phyloP scores from a whole-genome alignment of 2,888 invertebrate species.

The Anarsia innoxiella region DNA sequence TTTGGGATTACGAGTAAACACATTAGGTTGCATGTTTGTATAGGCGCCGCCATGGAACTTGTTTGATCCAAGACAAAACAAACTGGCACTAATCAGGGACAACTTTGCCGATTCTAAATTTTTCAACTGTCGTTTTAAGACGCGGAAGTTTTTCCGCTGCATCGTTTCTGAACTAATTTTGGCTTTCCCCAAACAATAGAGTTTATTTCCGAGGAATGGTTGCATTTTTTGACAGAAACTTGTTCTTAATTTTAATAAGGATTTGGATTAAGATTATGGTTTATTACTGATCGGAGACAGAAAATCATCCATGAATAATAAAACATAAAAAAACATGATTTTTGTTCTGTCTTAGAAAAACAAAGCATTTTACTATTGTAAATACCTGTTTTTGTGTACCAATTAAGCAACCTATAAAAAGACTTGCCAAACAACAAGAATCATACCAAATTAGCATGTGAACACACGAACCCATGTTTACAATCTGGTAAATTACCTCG shows the following conservation, averaged over 20 bases:
- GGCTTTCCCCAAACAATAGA: no score
- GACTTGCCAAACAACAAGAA: neutral
- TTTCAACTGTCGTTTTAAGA: slow-evolving; percentile 35
- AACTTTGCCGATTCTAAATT: slow-evolving; percentile 45
- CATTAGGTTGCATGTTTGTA: slow-evolving; percentile 67
- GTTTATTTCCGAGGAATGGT: neutral
- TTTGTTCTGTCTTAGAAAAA: no score
- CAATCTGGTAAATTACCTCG: slow-evolving; percentile 19
- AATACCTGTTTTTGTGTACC: neutral
- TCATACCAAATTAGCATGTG: neutral
- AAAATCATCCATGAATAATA: no score
- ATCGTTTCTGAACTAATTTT: slow-evolving; percentile 14
- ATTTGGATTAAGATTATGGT: no score
- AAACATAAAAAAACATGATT: no score
- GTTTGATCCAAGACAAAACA: slow-evolving; percentile 62
- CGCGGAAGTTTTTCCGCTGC: slow-evolving; percentile 17
- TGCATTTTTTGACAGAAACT: no score
- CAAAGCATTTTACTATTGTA: no score
- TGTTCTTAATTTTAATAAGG: no score
- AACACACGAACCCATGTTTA: slow-evolving; percentile 6
- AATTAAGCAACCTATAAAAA: no score
- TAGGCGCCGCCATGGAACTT: slow-evolving; percentile 56
- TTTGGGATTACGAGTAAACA: slow-evolving; percentile 67
- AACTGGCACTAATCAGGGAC: slow-evolving; percentile 51
- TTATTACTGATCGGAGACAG: no score